phyloP scores from a whole-genome alignment of 2,888 invertebrate genomes.

The Lasiommata megera region DNA sequence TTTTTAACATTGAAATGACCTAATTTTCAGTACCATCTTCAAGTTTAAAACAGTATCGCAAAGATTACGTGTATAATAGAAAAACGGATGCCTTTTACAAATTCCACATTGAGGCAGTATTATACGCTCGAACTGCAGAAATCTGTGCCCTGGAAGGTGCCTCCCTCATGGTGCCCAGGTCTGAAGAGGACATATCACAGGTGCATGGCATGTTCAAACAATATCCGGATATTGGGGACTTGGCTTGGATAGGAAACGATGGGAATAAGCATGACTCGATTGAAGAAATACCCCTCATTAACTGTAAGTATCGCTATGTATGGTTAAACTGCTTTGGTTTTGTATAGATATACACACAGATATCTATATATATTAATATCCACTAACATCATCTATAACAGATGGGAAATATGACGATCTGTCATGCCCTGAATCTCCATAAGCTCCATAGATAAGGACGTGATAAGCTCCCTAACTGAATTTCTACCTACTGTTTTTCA shows the following conservation, averaged over 20 bases:
- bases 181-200: constrained; percentile 44
- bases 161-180: constrained; percentile 41
- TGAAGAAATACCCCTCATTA: constrained; percentile 34
- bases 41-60: constrained; percentile 44
- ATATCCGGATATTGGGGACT: constrained; percentile 52
- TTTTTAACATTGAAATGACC: not conserved
- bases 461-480: no score
- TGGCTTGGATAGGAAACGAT: constrained; percentile 49
- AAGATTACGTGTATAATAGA: constrained; percentile 54
- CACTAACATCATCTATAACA: no score
- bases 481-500: no score
- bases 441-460: no score
- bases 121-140: not conserved
- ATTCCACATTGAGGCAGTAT: constrained; percentile 46
- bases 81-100: constrained; percentile 60
- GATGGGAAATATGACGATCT: no score
- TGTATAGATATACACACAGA: no score
- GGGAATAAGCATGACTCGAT: constrained; percentile 41
- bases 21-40: constrained; percentile 1
- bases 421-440: no score
- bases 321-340: no score
- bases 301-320: constrained; percentile 41
- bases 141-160: constrained; percentile 51
- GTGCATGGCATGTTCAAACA: constrained; percentile 54
- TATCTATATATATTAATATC: no score